These are phyloP conservation scores for Octonoba sinensis DNA, from an alignment of 2,888 invertebrate genomes.

Conservation along the genomic window DNA sequence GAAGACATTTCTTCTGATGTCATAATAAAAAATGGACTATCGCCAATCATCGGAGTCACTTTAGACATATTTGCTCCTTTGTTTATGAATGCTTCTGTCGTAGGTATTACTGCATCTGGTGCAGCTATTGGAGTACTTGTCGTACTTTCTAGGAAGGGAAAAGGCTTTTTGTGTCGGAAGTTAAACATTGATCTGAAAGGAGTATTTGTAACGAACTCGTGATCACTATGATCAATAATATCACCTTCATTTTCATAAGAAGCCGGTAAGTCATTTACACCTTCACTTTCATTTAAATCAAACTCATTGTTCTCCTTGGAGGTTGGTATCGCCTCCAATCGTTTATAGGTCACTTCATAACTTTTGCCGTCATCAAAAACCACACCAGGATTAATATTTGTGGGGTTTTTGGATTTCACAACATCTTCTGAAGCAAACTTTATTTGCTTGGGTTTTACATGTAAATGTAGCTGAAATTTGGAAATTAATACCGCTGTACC, in stretches of 20 bases:
- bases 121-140: not conserved
- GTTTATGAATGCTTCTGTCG: not conserved
- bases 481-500: slow-evolving; percentile 58
- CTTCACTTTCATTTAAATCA: slow-evolving; percentile 33
- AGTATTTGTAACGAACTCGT: slow-evolving; percentile 41
- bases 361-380: slow-evolving; percentile 44
- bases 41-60: slow-evolving; percentile 10
- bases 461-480: slow-evolving; percentile 55
- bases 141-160: slow-evolving; percentile 25
- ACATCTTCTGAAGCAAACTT: slow-evolving; percentile 37
- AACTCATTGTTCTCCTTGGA: slow-evolving; percentile 42
- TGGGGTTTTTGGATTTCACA: slow-evolving; percentile 3
- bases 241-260: slow-evolving; percentile 11
- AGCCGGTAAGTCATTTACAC: slow-evolving; percentile 9
- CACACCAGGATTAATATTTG: slow-evolving; percentile 23
- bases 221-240: slow-evolving; percentile 21
- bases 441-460: slow-evolving; percentile 56
- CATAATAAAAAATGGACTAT: slow-evolving; percentile 57
- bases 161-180: not conserved
- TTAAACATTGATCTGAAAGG: not conserved
- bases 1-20: slow-evolving; percentile 52
- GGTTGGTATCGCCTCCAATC: slow-evolving; percentile 43
- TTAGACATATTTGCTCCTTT: slow-evolving; percentile 16
- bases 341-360: slow-evolving; percentile 54
- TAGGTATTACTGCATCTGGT: not conserved